Conservation (phyloP, 2,113 vertebrate species). For the Xenopus tropicalis region DNA sequence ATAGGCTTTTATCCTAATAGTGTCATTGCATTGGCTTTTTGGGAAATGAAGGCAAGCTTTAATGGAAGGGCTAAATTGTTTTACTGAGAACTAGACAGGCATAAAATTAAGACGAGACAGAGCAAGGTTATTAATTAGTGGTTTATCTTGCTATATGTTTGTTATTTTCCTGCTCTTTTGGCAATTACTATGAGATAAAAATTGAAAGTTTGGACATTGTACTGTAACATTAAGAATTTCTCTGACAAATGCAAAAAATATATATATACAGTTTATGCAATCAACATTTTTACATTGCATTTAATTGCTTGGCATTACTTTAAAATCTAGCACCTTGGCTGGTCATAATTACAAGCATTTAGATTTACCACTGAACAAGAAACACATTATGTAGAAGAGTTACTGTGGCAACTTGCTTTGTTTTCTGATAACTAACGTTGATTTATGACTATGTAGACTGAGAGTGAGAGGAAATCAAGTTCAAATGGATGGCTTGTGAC, state of each 20-base stretch:
- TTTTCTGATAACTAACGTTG: constrained; percentile 65
- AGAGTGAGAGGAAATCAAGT: constrained; percentile 48
- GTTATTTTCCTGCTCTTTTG: background rate
- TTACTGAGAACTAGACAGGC: constrained; percentile 27
- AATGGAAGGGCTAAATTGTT: constrained; percentile 14
- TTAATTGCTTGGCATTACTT: background rate
- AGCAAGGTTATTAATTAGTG: constrained; percentile 22
- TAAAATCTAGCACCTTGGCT: constrained; percentile 45
- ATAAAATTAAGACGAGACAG: constrained; percentile 34
- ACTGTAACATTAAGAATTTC: no score
- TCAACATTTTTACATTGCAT: no score
- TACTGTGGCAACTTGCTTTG: constrained; percentile 69
- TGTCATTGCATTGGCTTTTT: no score
- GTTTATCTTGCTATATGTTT: constrained; percentile 5
- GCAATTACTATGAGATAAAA: no score
- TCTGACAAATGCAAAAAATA: no score
- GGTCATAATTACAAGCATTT: constrained; percentile 64
- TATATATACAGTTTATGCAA: no score
- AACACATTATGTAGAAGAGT: constrained; percentile 55
- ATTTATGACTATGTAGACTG: constrained; percentile 63
- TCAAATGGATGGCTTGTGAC: constrained; percentile 56
- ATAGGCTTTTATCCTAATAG: no score
- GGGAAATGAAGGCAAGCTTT: background rate
- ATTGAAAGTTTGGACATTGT: no score
- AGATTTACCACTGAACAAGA: constrained; percentile 58